phyloP scores from a whole-genome alignment of 2,113 vertebrate species.

The Nibea coibor region DNA sequence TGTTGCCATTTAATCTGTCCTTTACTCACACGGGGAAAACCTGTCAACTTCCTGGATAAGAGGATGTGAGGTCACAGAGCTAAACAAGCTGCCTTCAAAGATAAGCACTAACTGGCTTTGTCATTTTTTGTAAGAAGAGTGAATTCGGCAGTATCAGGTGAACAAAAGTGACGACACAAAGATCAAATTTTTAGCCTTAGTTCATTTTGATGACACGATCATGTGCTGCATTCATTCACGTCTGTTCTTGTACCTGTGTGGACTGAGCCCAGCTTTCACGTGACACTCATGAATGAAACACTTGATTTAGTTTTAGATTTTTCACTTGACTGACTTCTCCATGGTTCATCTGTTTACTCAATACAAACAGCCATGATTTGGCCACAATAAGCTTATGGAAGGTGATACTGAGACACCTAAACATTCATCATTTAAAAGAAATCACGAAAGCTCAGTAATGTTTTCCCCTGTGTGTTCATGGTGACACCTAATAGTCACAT shows the following conservation, averaged over 20 bases:
- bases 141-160: no score
- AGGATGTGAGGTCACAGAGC: slow-evolving; percentile 49
- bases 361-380: neutral
- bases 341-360: neutral
- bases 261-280: neutral
- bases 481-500: neutral
- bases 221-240: no score
- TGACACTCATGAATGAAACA: neutral
- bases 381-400: neutral
- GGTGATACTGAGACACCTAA: neutral
- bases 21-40: slow-evolving; percentile 30
- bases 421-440: neutral
- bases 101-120: slow-evolving; percentile 25
- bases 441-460: neutral
- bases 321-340: neutral
- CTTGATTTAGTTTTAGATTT: neutral
- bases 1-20: slow-evolving; percentile 5
- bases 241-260: neutral
- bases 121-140: no score
- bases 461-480: neutral
- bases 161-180: no score
- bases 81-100: slow-evolving; percentile 47
- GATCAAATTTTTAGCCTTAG: no score
- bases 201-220: no score
- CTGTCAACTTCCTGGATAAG: slow-evolving; percentile 42